Conservation (phyloP, 2,888 invertebrate genomes). For the Allacma fusca region DNA sequence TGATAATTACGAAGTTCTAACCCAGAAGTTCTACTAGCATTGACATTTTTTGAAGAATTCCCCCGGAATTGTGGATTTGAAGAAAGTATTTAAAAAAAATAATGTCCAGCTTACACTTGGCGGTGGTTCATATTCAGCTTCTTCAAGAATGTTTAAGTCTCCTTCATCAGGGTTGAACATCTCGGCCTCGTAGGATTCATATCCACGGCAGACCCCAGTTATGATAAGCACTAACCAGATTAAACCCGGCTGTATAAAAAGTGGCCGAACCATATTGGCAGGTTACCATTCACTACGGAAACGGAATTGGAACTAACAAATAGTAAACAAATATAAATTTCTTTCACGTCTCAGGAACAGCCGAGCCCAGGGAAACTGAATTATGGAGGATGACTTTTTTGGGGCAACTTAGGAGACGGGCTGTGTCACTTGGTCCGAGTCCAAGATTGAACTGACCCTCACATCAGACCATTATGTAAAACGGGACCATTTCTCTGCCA, state of each 20-base stretch:
- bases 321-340: no score
- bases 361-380: not conserved
- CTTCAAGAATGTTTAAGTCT: not conserved
- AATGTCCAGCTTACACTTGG: not conserved
- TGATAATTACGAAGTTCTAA: no score
- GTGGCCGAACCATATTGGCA: not conserved
- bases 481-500: not conserved
- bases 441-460: conserved; percentile 29
- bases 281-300: not conserved
- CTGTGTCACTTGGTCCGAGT: conserved; percentile 35
- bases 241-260: not conserved
- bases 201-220: not conserved
- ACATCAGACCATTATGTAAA: not conserved
- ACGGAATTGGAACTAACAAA: not conserved
- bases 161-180: not conserved
- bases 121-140: conserved; percentile 27
- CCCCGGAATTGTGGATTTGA: no score
- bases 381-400: not conserved
- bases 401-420: not conserved
- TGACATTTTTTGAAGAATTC: no score
- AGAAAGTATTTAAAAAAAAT: no score
- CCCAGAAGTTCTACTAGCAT: no score
- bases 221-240: not conserved
- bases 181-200: not conserved
- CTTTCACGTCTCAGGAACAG: no score